Conservation (phyloP, 2,888 invertebrate genomes). For the Ashinkailepas kermadecensis region DNA sequence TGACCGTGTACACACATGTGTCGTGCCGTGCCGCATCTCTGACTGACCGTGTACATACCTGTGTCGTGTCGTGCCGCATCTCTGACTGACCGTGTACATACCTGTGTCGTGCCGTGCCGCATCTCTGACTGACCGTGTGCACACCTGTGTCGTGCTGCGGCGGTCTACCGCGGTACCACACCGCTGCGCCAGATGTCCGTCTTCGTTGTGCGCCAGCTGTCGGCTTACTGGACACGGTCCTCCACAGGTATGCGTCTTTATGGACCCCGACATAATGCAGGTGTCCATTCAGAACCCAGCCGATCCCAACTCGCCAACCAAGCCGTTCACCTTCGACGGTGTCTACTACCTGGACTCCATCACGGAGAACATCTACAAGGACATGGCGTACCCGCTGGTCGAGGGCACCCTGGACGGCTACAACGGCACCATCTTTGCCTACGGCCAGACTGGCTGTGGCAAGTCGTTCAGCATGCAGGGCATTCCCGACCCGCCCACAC, state of each 20-base stretch:
- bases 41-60: too few species aligned
- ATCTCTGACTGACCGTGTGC: too few species aligned
- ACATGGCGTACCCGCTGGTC: constrained; percentile 71
- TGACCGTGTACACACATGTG: too few species aligned
- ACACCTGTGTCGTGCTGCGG: too few species aligned
- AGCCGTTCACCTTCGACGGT: constrained; percentile 74
- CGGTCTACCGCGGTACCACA: too few species aligned
- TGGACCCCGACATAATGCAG: constrained; percentile 50
- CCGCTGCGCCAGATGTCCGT: too few species aligned
- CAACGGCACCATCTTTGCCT: constrained; percentile 87
- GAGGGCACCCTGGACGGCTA: constrained; percentile 85
- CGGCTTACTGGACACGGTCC: too few species aligned
- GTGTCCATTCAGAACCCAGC: constrained; percentile 55
- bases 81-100: too few species aligned
- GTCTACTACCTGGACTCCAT: constrained; percentile 66
- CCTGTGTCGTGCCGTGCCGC: too few species aligned
- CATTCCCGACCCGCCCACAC: constrained; percentile 45
- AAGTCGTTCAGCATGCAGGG: constrained; percentile 89
- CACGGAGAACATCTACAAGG: constrained; percentile 80
- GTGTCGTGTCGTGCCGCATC: too few species aligned
- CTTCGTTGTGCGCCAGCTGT: too few species aligned
- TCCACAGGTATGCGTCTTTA: constrained; percentile 55
- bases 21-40: too few species aligned
- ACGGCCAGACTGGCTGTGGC: constrained; percentile 87
- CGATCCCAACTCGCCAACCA: constrained; percentile 53